These are phyloP conservation scores for Stegodyphus dumicola DNA, from an alignment of 1,140 invertebrate species.

Conservation along the genomic window DNA sequence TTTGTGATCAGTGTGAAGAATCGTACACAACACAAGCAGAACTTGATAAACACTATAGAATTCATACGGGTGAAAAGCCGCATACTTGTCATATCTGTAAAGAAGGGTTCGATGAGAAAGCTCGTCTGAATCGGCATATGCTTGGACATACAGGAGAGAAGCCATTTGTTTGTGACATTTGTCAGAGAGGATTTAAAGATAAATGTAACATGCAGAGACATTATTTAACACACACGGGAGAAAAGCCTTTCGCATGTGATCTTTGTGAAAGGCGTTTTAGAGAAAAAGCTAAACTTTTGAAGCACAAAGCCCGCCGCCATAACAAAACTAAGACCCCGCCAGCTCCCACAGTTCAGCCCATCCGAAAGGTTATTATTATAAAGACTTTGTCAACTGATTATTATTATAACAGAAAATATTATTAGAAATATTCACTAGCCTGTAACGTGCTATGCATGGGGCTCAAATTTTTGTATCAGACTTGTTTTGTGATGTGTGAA, in stretches of 20 bases:
- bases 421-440: background rate
- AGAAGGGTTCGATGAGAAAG: slow-evolving; percentile 62
- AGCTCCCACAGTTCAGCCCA: slow-evolving; percentile 2
- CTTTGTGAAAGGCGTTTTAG: slow-evolving; percentile 61
- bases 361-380: slow-evolving; percentile 56
- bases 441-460: background rate
- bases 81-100: slow-evolving; percentile 64
- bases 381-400: slow-evolving; percentile 49
- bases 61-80: slow-evolving; percentile 65
- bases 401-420: slow-evolving; percentile 54
- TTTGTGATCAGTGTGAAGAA: slow-evolving; percentile 61
- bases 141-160: slow-evolving; percentile 63
- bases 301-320: slow-evolving; percentile 43
- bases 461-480: slow-evolving; percentile 10
- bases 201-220: slow-evolving; percentile 72
- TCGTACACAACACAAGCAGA: slow-evolving; percentile 43
- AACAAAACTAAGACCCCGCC: background rate
- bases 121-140: slow-evolving; percentile 57
- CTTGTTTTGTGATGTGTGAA: background rate
- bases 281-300: slow-evolving; percentile 51
- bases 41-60: slow-evolving; percentile 61
- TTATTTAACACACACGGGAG: slow-evolving; percentile 76
- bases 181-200: slow-evolving; percentile 71
- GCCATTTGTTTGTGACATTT: slow-evolving; percentile 67
- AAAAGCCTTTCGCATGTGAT: slow-evolving; percentile 67